A percentile compares a stretch with the other conserved stretches of the same genome.
These are phyloP conservation scores for western clawed frog (Xenopus tropicalis) DNA, from an alignment of 2,113 vertebrate species.

Conservation along the genomic window DNA sequence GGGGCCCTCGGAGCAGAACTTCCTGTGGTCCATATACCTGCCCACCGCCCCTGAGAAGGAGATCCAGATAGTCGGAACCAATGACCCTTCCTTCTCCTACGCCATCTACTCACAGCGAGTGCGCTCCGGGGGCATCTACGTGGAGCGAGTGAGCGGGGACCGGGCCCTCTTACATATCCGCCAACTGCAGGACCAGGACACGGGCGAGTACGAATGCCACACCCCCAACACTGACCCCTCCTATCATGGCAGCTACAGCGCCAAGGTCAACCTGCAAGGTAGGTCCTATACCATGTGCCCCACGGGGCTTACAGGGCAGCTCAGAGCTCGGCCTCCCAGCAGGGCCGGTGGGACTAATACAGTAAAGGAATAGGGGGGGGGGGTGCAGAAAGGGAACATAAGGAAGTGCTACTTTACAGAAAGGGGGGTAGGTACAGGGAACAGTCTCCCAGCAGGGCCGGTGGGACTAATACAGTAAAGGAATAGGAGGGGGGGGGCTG, in stretches of 20 bases:
- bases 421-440: too few relatives aligned
- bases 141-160: slow-evolving; percentile 54
- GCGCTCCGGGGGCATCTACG: slow-evolving; percentile 38
- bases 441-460: too few relatives aligned
- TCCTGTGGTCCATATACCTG: slow-evolving; percentile 65
- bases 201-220: slow-evolving; percentile 77
- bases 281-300: slow-evolving; percentile 14
- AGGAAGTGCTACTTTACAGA: too few relatives aligned
- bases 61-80: slow-evolving; percentile 67
- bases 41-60: not conserved
- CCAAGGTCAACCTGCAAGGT: slow-evolving; percentile 68
- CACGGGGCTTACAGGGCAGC: too few relatives aligned
- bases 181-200: slow-evolving; percentile 55
- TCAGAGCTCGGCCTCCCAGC: too few relatives aligned
- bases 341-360: too few relatives aligned
- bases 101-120: slow-evolving; percentile 42
- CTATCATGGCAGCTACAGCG: slow-evolving; percentile 73
- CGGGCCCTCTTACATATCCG: slow-evolving; percentile 64
- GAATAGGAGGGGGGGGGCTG: too few relatives aligned
- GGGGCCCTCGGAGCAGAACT: slow-evolving; percentile 50
- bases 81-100: slow-evolving; percentile 48
- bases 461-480: too few relatives aligned
- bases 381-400: too few relatives aligned
- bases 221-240: slow-evolving; percentile 54
- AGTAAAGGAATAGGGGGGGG: too few relatives aligned